A percentile compares a stretch with the other conserved stretches of the same genome.
phyloP scores from a whole-genome alignment of 2,797 vertebrate genomes.

The Anguilla obscura region DNA sequence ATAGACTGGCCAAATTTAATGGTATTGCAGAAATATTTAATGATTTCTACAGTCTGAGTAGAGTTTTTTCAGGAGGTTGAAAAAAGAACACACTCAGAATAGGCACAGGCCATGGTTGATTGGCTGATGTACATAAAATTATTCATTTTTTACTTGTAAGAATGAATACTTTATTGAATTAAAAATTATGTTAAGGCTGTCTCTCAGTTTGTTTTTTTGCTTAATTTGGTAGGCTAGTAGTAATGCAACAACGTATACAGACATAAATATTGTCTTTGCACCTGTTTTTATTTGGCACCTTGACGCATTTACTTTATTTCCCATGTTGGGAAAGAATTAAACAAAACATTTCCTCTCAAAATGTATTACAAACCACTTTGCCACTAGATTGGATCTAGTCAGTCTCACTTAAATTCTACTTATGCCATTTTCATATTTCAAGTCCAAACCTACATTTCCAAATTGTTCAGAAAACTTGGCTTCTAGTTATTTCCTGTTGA shows the following conservation, averaged over 20 bases:
- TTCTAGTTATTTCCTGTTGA: neutral
- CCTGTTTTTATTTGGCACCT: neutral
- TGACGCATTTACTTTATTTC: neutral
- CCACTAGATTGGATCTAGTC: neutral
- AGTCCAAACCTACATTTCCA: neutral
- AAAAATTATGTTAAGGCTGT: neutral
- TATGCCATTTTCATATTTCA: neutral
- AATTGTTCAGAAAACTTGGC: neutral
- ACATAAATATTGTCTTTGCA: neutral
- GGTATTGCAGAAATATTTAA: neutral
- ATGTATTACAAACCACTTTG: neutral
- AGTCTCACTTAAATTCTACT: neutral
- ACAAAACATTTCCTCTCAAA: no score
- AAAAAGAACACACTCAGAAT: neutral
- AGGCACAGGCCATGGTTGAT: neutral
- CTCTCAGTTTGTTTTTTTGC: neutral
- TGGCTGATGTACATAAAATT: neutral
- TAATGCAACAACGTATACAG: neutral
- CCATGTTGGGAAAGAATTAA: neutral
- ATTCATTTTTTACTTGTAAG: neutral
- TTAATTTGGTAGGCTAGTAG: neutral
- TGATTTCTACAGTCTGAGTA: neutral
- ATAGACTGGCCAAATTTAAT: neutral
- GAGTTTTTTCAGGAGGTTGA: neutral
- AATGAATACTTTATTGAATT: neutral